A percentile compares a stretch with the other conserved stretches of the same genome.
Evolutionary conservation across 64 coral and sea anemone genomes (phyloP).

Genomic region (Platygyra sinensis): DNA sequence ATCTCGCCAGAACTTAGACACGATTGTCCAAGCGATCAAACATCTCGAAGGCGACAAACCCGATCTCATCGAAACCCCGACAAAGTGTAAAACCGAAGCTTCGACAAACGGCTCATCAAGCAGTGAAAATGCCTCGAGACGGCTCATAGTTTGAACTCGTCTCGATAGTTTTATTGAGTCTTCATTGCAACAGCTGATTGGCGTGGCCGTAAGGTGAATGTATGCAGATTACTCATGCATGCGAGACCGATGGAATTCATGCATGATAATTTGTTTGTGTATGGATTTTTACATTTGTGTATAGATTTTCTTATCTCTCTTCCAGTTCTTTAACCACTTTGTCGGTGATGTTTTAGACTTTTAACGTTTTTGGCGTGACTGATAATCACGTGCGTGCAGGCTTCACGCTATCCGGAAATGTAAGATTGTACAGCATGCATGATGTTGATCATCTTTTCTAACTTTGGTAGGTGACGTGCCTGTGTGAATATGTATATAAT

Average conservation of each 20-base stretch:
- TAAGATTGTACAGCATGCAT: conserved; percentile 17
- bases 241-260: conserved; percentile 3
- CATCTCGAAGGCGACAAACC: conserved; percentile 84
- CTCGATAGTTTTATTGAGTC: neutral
- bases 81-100: conserved; percentile 81
- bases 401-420: conserved; percentile 20
- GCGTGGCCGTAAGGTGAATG: neutral
- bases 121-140: conserved; percentile 67
- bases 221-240: conserved; percentile 37
- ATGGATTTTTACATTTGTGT: neutral
- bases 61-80: conserved; percentile 83
- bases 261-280: conserved; percentile 4
- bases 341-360: neutral
- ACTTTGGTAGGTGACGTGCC: conserved; percentile 13
- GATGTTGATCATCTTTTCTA: conserved; percentile 38
- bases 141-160: conserved; percentile 74
- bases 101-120: conserved; percentile 29
- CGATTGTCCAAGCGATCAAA: conserved; percentile 85
- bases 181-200: conserved; percentile 29
- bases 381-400: neutral
- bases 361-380: neutral
- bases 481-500: conserved; percentile 39
- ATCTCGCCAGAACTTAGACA: conserved; percentile 84
- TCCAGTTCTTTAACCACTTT: neutral
- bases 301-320: neutral